Conservation (phyloP, 2,797 vertebrate genomes). For the Phoeniculus purpureus region DNA sequence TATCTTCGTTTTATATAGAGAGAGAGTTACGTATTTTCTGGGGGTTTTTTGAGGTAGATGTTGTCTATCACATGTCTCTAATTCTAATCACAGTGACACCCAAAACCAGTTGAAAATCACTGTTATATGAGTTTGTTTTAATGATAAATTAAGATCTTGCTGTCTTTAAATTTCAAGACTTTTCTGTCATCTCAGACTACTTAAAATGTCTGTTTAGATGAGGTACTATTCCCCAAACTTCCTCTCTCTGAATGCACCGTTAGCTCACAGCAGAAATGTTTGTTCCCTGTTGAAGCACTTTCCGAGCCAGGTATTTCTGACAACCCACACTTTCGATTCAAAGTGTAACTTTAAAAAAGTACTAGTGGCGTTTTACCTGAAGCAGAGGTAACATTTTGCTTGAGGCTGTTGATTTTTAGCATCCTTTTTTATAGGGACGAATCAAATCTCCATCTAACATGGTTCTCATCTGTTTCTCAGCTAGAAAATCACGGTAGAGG, state of each 20-base stretch:
- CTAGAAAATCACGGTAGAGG: neutral
- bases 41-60: neutral
- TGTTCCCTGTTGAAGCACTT: neutral
- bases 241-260: neutral
- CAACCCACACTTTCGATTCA: neutral
- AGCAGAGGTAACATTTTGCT: neutral
- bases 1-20: neutral
- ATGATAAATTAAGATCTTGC: neutral
- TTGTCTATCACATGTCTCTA: neutral
- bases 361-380: neutral
- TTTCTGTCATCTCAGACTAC: neutral
- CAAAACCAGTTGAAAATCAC: neutral
- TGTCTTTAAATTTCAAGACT: neutral
- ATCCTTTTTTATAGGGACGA: neutral
- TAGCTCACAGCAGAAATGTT: neutral
- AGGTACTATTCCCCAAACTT: neutral
- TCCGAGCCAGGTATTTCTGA: neutral
- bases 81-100: neutral
- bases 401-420: neutral
- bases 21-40: fast-evolving
- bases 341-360: neutral
- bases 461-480: neutral
- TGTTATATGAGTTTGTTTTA: neutral
- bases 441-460: neutral
- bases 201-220: neutral